phyloP scores from a whole-genome alignment of 2,888 invertebrate species.

The Campaea margaritaria region DNA sequence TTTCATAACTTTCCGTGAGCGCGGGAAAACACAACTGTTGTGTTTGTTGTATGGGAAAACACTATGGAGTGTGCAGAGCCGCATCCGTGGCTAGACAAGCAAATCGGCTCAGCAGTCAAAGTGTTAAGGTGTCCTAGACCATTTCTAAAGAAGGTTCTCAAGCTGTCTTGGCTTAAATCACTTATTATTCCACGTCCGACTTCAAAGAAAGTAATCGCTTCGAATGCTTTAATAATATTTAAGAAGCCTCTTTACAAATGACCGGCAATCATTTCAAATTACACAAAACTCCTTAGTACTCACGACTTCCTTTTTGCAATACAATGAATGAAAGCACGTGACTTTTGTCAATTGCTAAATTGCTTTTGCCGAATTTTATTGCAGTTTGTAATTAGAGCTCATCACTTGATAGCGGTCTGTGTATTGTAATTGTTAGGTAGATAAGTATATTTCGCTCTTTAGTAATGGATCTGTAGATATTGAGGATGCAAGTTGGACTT shows the following conservation, averaged over 20 bases:
- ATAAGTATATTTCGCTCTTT: not conserved
- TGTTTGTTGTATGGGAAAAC: too few species aligned
- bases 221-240: conserved; percentile 42
- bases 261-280: conserved; percentile 64
- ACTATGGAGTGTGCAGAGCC: too few species aligned
- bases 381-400: conserved; percentile 52
- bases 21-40: too few species aligned
- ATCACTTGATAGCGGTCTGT: conserved; percentile 42
- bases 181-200: conserved; percentile 11
- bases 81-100: too few species aligned
- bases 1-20: too few species aligned
- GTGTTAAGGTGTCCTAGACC: too few species aligned
- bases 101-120: too few species aligned
- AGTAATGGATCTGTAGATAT: not conserved
- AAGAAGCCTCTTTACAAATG: conserved; percentile 58
- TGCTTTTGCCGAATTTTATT: conserved; percentile 56
- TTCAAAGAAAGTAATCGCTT: conserved; percentile 19
- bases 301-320: conserved; percentile 45
- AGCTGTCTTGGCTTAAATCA: not conserved
- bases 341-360: conserved; percentile 62
- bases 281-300: conserved; percentile 51
- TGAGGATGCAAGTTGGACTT: too few species aligned
- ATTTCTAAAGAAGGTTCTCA: too few species aligned
- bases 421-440: conserved; percentile 4
- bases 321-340: conserved; percentile 63